Base-by-base conservation (phyloP, 2,797 vertebrate genomes). In the Argentina silus region DNA sequence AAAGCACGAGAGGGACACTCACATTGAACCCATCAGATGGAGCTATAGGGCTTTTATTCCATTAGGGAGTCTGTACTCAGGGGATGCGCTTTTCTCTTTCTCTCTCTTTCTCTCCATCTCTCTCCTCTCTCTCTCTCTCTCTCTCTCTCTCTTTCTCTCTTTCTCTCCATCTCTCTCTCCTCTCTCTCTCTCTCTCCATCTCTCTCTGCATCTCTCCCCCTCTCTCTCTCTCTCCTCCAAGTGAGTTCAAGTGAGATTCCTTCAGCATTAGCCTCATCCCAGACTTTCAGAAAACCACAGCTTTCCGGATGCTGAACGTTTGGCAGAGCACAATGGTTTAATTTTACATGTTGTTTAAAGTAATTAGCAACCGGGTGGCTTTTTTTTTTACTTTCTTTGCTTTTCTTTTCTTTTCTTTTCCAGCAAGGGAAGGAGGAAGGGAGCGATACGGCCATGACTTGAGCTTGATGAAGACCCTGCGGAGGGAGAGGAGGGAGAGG, bases 11-110 rank as follows among this genome's bases (percentile, higher is more conserved):
- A 83, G 76, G 76, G 75, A 78, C 78, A 79, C 78, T 81, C 82
- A 87, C 71, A 75, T 82, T 89, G 87, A 91, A 90, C 87, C 85
- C 84, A 69, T 51, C 44, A 73, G 79, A 86, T 61, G 60, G 76
- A 72, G 79, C 76, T 59, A 36, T 36, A n/a, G 48, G 74, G 73
- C 76, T 68, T 77, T 87, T 83, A 87, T 87, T 90, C 88, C 78
- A 88, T 88, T 83, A 70, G 65, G 87, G 88, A 88, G 87, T 91
- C 87, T 88, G 87, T 85, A 84, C 42, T 14, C 63, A 48, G 8
- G 19, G 48, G 57, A 6, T 48, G 0, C 1, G 27, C 4, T 36
- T 36, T 36, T 27, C 27, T 12, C 50, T 51, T 9, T 12, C 50
- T 51, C 50, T 51, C 50, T 2, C 19, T 0, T 7, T 11, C 56